Evolutionary conservation across 2,797 vertebrate species (phyloP).

Genomic region (Micromesistius poutassou): DNA sequence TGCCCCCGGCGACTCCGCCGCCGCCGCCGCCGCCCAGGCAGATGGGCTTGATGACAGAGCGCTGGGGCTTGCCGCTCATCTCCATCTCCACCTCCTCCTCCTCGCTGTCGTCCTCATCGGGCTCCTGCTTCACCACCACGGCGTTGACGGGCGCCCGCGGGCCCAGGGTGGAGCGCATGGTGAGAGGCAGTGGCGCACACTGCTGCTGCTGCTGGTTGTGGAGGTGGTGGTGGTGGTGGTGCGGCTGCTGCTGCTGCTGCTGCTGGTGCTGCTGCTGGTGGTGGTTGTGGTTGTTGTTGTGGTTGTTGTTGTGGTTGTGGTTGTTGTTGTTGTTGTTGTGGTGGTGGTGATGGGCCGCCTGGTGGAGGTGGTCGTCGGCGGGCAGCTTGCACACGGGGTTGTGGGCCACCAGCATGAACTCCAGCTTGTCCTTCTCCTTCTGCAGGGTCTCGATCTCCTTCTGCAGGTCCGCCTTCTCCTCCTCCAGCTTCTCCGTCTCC

Average conservation of each 20-base stretch:
- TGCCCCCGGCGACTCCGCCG: neutral
- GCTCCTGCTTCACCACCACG: constrained; percentile 94
- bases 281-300: constrained; percentile 33
- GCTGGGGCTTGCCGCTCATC: constrained; percentile 76
- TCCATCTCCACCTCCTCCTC: constrained; percentile 32
- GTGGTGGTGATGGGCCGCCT: constrained; percentile 34
- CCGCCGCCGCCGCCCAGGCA: constrained; percentile 79
- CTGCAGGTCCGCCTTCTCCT: constrained; percentile 94
- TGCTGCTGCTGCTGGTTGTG: constrained; percentile 66
- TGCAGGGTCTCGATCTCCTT: constrained; percentile 95
- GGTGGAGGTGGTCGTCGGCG: constrained; percentile 78
- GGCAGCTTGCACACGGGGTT: constrained; percentile 95
- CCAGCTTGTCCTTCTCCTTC: constrained; percentile 98
- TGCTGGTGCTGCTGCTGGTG: constrained; percentile 72
- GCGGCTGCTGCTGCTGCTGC: constrained; percentile 1
- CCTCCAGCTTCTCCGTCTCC: constrained; percentile 97
- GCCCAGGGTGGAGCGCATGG: constrained; percentile 75
- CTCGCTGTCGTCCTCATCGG: constrained; percentile 73
- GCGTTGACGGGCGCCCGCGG: constrained; percentile 68
- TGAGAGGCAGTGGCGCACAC: constrained; percentile 75
- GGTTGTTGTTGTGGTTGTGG: constrained; percentile 70
- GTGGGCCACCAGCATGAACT: constrained; percentile 97
- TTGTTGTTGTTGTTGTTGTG: constrained; percentile 40
- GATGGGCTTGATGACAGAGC: constrained; percentile 98
- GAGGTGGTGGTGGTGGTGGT: constrained; percentile 31